Base-by-base conservation (phyloP, 2,797 vertebrate genomes). In the Hoplostethus atlanticus region DNA sequence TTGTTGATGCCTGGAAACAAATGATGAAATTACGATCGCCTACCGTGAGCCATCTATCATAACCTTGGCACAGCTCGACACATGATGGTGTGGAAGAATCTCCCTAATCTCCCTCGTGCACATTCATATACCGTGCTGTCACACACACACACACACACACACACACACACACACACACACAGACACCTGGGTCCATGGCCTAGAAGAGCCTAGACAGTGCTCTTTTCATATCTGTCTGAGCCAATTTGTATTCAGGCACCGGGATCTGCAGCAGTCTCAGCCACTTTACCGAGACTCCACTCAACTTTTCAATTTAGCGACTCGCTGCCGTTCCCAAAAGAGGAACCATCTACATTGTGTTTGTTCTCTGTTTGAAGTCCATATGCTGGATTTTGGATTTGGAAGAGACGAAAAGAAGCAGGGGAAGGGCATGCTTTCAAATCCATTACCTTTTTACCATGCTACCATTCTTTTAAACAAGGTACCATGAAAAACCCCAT, bases 1-100 rank as follows among this genome's bases (percentile, higher is more conserved):
- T 56, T 61, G 55, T n/a, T 58, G 50, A 68, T 68, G 66, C 64
- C 40, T 25, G 40, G 30, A 79, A 86, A 84, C 57, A 84, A 84
- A 86, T 72, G 71, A 79, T 62, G 50, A 76, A 77, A 77, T 81
- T 51, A 74, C 68, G 73, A 84, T 70, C 65, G 79, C 65, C 50
- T 6, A 50, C 58, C 57, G 21, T 58, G 40, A 76, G 40, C 79
- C 85, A 86, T 88, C 68, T 68, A 79, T 91, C 84, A 83, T 68
- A 13, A 52, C 44, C 1, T 17, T 76, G 64, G 68, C 71, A 65
- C n/a, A 60, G 67, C 68, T 64, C 68, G 53, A 68, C 62, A 54
- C 52, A 71, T 50, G 55, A 53, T 38, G 36, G 34, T 40, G 68
- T 4, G 28, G 12, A 28, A n/a, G 10, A 58, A 54, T 46, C 75